phyloP scores from a whole-genome alignment of 2,113 vertebrate genomes.

The Ranitomeya variabilis region DNA sequence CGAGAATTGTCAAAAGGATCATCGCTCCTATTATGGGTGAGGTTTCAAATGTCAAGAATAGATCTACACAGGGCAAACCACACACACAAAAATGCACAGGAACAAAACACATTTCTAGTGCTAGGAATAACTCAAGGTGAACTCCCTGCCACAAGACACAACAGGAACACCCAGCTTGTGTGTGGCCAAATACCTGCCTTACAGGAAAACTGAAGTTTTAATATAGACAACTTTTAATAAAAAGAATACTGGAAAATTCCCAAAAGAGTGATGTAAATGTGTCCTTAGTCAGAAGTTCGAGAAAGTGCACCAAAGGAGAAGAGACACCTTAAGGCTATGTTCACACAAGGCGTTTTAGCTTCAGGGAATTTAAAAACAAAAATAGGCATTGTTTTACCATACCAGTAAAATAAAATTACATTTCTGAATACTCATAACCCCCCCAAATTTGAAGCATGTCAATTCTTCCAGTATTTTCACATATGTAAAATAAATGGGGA shows the following conservation, averaged over 20 bases:
- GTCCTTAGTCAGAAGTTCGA: background rate
- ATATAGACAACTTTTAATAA: background rate
- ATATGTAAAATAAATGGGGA: too few relatives aligned
- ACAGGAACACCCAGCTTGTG: background rate
- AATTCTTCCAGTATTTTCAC: too few relatives aligned
- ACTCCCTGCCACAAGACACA: conserved; percentile 23
- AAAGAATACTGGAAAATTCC: background rate
- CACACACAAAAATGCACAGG: background rate
- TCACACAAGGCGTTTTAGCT: too few relatives aligned
- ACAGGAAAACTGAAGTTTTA: background rate
- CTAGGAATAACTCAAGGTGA: background rate
- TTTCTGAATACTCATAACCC: too few relatives aligned
- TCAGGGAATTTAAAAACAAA: too few relatives aligned
- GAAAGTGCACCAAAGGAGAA: background rate
- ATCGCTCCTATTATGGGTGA: conserved; percentile 7
- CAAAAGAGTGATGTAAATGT: background rate
- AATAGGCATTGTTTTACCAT: too few relatives aligned
- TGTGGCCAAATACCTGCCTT: conserved; percentile 14
- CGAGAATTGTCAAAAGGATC: background rate
- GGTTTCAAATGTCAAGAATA: conserved; percentile 5
- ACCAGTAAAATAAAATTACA: too few relatives aligned
- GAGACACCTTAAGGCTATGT: too few relatives aligned
- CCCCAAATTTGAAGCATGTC: too few relatives aligned
- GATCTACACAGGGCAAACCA: background rate
- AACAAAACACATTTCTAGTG: background rate